These are phyloP conservation scores for Semaprochilodus insignis DNA, from an alignment of 2,797 vertebrate genomes.

Conservation along the genomic window DNA sequence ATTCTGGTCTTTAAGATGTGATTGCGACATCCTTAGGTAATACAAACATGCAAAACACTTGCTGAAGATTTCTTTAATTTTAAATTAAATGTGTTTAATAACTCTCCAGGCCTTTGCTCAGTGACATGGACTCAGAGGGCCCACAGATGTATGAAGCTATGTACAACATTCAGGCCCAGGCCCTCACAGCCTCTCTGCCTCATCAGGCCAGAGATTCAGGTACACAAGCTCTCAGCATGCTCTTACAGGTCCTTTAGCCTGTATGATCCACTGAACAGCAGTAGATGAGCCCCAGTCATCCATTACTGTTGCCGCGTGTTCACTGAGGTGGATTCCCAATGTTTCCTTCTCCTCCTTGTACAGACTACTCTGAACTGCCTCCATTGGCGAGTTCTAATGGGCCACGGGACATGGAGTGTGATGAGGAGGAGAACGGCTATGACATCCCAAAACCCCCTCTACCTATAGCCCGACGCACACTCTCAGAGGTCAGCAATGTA, in stretches of 20 bases:
- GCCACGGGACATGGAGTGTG: constrained; percentile 71
- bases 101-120: constrained; percentile 63
- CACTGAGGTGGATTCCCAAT: neutral
- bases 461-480: constrained; percentile 83
- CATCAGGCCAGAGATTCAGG: constrained; percentile 82
- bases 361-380: constrained; percentile 83
- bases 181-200: constrained; percentile 57
- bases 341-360: neutral
- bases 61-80: neutral
- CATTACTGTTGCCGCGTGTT: neutral
- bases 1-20: neutral
- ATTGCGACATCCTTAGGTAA: neutral
- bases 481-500: constrained; percentile 86
- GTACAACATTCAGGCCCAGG: constrained; percentile 92
- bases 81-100: neutral
- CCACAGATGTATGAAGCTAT: constrained; percentile 90
- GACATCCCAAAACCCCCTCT: constrained; percentile 87
- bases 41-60: neutral
- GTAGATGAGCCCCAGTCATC: neutral
- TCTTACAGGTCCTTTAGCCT: neutral
- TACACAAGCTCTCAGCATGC: constrained; percentile 63
- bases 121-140: constrained; percentile 77
- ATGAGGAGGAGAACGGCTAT: constrained; percentile 89
- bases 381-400: constrained; percentile 72
- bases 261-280: neutral